These are phyloP conservation scores for Manacus vitellinus DNA, from an alignment of 2,113 vertebrate genomes.

Conservation along the genomic window DNA sequence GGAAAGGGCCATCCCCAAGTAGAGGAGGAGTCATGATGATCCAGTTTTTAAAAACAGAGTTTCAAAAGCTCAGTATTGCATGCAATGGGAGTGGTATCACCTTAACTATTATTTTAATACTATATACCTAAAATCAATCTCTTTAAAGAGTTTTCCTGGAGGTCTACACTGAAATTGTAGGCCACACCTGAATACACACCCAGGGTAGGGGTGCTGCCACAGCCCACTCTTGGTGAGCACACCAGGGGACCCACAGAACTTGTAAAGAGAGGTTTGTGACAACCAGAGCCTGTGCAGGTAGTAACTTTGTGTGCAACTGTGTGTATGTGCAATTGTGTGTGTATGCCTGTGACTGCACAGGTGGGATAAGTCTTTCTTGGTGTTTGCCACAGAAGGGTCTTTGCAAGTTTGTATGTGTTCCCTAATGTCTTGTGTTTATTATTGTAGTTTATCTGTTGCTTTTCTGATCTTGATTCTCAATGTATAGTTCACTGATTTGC, in stretches of 20 bases:
- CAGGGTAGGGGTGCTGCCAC: rapidly evolving
- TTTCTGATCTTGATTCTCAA: neutral
- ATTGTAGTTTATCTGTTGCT: neutral
- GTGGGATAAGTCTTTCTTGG: neutral
- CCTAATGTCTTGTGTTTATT: neutral
- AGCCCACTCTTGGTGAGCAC: neutral
- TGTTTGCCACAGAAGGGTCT: neutral
- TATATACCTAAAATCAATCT: rapidly evolving
- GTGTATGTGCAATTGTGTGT: too few relatives aligned
- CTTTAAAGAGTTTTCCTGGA: neutral
- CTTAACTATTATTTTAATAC: neutral
- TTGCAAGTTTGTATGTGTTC: neutral
- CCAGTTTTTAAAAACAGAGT: neutral
- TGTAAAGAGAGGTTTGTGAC: neutral
- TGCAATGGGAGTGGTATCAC: neutral
- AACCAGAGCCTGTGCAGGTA: too few relatives aligned
- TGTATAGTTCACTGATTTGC: neutral
- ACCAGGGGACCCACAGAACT: neutral
- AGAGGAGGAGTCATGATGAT: neutral
- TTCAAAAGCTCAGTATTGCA: neutral
- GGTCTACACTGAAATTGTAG: neutral
- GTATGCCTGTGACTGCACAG: rapidly evolving
- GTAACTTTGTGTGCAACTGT: rapidly evolving
- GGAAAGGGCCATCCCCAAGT: neutral
- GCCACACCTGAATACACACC: neutral